Evolutionary conservation across 1,140 invertebrate genomes (phyloP).

Genomic region (Pseudomyrmex cubaensis): DNA sequence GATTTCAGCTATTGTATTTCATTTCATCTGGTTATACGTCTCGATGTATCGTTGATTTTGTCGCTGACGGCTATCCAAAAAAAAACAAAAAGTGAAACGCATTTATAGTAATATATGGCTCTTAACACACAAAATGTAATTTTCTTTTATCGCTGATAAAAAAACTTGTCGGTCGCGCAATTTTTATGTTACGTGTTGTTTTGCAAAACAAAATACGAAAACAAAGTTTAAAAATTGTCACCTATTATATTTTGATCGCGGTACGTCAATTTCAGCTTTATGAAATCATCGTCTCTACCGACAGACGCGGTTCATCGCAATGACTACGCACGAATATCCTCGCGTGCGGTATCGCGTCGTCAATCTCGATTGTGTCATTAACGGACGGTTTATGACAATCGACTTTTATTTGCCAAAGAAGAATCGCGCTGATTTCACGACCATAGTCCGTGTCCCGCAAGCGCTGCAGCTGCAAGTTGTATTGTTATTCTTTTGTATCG

Average conservation of each 20-base stretch:
- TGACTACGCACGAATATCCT: not conserved
- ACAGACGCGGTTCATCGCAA: not conserved
- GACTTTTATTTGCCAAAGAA: not conserved
- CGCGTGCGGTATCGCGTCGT: not conserved
- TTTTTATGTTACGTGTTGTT: too few species aligned
- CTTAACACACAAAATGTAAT: not conserved
- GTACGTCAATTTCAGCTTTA: not conserved
- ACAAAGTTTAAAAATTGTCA: too few species aligned
- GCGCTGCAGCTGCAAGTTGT: not conserved
- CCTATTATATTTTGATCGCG: too few species aligned
- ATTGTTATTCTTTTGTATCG: conserved; percentile 45
- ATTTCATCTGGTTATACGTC: not conserved
- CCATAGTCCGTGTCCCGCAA: not conserved
- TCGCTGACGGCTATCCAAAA: not conserved
- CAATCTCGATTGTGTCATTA: conserved; percentile 7
- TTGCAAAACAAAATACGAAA: too few species aligned
- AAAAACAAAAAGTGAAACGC: not conserved
- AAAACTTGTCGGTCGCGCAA: too few species aligned
- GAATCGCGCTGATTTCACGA: conserved; percentile 11
- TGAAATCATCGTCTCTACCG: not conserved
- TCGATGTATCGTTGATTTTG: not conserved
- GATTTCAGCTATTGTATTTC: conserved; percentile 9
- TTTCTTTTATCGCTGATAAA: not conserved
- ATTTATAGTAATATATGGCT: not conserved
- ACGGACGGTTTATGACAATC: too few species aligned